phyloP scores from a whole-genome alignment of 2,797 vertebrate genomes.

The Knipowitschia caucasica region DNA sequence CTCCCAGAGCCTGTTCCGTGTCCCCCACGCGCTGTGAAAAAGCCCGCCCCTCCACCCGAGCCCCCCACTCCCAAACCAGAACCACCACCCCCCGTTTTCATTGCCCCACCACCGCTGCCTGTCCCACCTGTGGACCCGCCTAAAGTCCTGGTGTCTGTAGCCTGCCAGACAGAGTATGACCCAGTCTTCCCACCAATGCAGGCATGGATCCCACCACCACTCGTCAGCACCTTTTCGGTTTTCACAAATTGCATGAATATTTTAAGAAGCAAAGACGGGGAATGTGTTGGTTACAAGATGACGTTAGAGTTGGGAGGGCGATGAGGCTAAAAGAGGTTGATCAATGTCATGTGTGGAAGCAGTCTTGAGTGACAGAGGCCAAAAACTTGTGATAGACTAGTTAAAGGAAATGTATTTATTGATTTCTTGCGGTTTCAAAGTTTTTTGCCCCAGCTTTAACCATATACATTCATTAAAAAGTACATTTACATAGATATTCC shows the following conservation, averaged over 20 bases:
- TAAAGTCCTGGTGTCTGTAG: slow-evolving; percentile 82
- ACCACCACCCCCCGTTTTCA: slow-evolving; percentile 51
- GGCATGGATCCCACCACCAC: slow-evolving; percentile 71
- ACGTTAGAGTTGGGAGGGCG: too few relatives aligned
- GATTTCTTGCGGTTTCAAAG: too few relatives aligned
- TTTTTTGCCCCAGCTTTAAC: too few relatives aligned
- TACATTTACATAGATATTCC: too few relatives aligned
- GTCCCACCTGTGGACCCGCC: slow-evolving; percentile 58
- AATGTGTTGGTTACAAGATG: not conserved
- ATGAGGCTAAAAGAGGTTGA: too few relatives aligned
- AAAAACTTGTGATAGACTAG: too few relatives aligned
- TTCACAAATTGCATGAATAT: slow-evolving; percentile 16
- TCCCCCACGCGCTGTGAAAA: slow-evolving; percentile 44
- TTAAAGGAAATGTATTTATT: too few relatives aligned
- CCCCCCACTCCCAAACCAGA: slow-evolving; percentile 42
- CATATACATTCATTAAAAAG: too few relatives aligned
- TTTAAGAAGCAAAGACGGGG: not conserved
- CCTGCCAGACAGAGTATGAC: slow-evolving; percentile 88
- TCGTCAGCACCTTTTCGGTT: slow-evolving; percentile 31
- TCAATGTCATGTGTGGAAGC: too few relatives aligned
- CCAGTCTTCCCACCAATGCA: slow-evolving; percentile 79
- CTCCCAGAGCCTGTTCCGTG: slow-evolving; percentile 33
- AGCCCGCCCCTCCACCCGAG: slow-evolving; percentile 46
- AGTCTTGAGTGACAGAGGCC: too few relatives aligned
- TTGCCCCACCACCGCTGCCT: slow-evolving; percentile 41